Conservation (phyloP, 2,797 vertebrate species). For the Poeciliopsis gracilis region DNA sequence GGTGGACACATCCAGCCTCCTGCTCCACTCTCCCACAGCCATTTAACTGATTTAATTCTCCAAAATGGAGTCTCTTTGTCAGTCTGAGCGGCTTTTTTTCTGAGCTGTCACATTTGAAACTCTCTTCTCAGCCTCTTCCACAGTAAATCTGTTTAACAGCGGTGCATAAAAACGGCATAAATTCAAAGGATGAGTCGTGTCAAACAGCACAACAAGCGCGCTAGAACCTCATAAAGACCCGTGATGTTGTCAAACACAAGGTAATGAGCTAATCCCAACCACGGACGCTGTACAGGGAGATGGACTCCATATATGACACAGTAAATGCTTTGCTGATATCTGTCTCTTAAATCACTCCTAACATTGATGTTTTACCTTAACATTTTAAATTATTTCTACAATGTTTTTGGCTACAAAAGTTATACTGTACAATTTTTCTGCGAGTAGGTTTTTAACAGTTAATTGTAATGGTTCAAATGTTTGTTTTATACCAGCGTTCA, state of each 20-base stretch:
- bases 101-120: slow-evolving; percentile 60
- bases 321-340: not conserved
- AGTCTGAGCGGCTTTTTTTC: slow-evolving; percentile 44
- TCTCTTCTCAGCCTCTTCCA: slow-evolving; percentile 51
- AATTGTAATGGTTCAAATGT: not conserved
- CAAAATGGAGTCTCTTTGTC: slow-evolving; percentile 73
- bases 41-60: slow-evolving; percentile 75
- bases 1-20: slow-evolving; percentile 57
- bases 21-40: slow-evolving; percentile 56
- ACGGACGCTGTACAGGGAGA: not conserved
- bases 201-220: slow-evolving; percentile 53
- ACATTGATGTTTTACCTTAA: not conserved
- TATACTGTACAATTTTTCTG: not conserved
- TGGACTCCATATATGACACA: not conserved
- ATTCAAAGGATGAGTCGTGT: slow-evolving; percentile 58
- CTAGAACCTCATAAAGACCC: slow-evolving; percentile 37
- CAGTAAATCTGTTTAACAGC: slow-evolving; percentile 68
- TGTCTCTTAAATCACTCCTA: not conserved
- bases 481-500: not conserved
- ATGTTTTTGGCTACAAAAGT: not conserved
- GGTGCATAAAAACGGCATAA: slow-evolving; percentile 53
- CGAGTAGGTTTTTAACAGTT: not conserved
- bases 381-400: not conserved
- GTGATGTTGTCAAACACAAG: slow-evolving; percentile 16
- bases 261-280: slow-evolving; percentile 46